These are phyloP conservation scores for Poeciliopsis infans DNA, from an alignment of 2,797 vertebrate species.

Conservation along the genomic window DNA sequence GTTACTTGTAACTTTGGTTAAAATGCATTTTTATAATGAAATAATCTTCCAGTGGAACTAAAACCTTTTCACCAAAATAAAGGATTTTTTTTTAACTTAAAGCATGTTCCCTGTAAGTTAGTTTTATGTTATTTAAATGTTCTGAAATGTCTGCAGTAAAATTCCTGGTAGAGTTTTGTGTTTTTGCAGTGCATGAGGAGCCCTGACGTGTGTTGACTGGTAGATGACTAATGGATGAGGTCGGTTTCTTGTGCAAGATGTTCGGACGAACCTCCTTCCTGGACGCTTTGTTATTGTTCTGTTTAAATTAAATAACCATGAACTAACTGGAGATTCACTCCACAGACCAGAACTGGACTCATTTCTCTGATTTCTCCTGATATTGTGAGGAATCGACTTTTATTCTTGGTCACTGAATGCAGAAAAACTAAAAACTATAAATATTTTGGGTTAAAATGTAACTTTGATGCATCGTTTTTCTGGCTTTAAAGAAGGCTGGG, in stretches of 20 bases:
- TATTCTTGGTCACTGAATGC: neutral
- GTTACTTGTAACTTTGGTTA: too few species aligned
- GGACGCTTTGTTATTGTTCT: neutral
- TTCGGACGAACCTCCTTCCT: neutral
- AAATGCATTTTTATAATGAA: too few species aligned
- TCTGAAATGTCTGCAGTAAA: too few species aligned
- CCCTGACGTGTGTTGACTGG: constrained; percentile 9
- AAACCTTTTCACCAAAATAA: too few species aligned
- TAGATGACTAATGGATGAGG: constrained; percentile 21
- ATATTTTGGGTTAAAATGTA: neutral
- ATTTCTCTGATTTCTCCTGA: too few species aligned
- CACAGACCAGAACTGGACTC: too few species aligned
- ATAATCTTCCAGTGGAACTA: too few species aligned
- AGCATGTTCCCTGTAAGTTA: too few species aligned
- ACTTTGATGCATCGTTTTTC: neutral
- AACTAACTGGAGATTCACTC: too few species aligned
- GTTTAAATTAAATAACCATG: neutral
- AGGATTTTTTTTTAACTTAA: too few species aligned
- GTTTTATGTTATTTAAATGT: too few species aligned
- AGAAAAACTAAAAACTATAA: neutral
- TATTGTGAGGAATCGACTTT: neutral
- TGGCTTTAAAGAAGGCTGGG: neutral
- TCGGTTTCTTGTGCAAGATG: constrained; percentile 29
- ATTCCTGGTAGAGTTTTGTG: too few species aligned
- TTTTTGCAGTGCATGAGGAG: neutral